phyloP scores from a whole-genome alignment of 2,797 vertebrate species.

The Eremophila alpestris region DNA sequence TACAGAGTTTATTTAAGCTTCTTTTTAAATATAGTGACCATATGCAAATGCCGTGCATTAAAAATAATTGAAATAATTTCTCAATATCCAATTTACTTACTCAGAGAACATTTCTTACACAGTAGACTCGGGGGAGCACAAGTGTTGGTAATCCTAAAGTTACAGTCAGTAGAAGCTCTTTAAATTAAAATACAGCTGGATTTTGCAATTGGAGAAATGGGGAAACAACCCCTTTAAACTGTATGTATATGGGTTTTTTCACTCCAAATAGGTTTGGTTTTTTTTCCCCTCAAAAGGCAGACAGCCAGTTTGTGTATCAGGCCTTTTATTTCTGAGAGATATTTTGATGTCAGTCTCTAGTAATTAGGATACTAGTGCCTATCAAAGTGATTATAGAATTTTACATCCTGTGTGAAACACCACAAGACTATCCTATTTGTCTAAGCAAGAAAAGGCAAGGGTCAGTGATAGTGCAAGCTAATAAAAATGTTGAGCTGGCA shows the following conservation, averaged over 20 bases:
- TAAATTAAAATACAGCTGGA: conserved; percentile 38
- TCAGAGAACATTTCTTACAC: conserved; percentile 21
- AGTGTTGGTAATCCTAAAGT: neutral
- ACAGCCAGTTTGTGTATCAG: conserved; percentile 23
- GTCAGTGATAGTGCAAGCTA: conserved; percentile 43
- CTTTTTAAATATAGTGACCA: conserved; percentile 44
- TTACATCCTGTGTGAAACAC: conserved; percentile 47
- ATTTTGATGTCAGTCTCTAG: conserved; percentile 51
- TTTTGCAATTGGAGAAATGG: neutral
- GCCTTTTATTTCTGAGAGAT: conserved; percentile 30
- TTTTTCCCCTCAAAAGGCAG: neutral
- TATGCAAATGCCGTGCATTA: conserved; percentile 44
- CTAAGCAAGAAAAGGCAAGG: conserved; percentile 19
- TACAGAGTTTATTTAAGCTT: conserved; percentile 41
- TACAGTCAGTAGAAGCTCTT: conserved; percentile 5
- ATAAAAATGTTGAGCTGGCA: neutral
- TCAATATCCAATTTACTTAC: conserved; percentile 19
- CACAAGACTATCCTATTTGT: conserved; percentile 1
- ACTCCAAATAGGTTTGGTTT: neutral
- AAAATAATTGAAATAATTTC: conserved; percentile 57
- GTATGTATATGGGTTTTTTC: neutral
- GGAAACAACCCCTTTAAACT: neutral
- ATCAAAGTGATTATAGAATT: conserved; percentile 57
- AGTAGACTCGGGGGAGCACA: neutral
- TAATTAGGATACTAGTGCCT: conserved; percentile 50